Evolutionary conservation across 2,888 invertebrate species (phyloP), one percentile per base, ranked within the genome.

Genomic region (Drosophila recens): DNA sequence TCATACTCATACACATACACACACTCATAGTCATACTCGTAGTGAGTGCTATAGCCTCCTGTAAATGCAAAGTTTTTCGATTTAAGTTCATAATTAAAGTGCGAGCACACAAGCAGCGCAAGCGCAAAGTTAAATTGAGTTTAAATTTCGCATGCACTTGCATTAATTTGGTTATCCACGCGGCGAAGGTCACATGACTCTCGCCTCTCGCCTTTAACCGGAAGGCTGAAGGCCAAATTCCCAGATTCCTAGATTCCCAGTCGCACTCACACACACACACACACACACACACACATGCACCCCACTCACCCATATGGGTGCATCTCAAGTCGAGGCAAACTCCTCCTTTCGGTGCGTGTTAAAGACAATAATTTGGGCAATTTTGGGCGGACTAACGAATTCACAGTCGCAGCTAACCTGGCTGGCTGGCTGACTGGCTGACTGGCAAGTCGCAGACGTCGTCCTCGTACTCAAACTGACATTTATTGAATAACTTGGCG

Each of bases 71-170:
- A 86, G 89, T 86, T 86, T 86, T 86, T 86, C 89, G 82, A 86
- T 86, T 86, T 85, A 87, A 86, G 85, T 86, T 86, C 89, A 89
- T 86, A 86, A 86, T 89, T 86, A 86, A 86, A 89, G 89, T 73
- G 70, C 67, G 70, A 64, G 58, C 51, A 52, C 40, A 46, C 33
- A 56, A 42, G 61, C 61, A 36, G 20, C 13, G 53, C 17, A 51
- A 54, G 53, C 42, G 34, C 63, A 77, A 89, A 87, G 80, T 87
- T 89, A 85, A 87, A 89, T 85, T 89, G 82, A 79, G 85, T 84
- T 85, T 72, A 89, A 79, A 89, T 87, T 87, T 65, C 46, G 75
- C 63, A 75, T 73, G 67, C 56, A 45, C 56, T 72, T 58, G 72
- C 71, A 76, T 87, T 84, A 79, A 81, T 84, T 89, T 74, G 63